phyloP scores from a whole-genome alignment of 2,113 vertebrate species.

The Castor canadensis region DNA sequence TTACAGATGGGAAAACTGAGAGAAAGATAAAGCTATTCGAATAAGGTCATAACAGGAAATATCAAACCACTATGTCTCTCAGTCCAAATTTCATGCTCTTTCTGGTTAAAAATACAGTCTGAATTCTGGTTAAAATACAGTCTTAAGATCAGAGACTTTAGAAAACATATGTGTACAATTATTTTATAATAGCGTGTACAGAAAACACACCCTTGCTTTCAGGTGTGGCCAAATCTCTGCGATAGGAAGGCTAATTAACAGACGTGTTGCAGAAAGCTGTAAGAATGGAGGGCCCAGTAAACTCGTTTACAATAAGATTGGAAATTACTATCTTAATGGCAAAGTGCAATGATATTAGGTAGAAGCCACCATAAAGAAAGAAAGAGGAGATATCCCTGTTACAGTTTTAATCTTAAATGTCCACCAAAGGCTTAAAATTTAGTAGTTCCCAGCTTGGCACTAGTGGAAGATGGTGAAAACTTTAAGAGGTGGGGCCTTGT shows the following conservation, averaged over 20 bases:
- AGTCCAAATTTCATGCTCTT: neutral
- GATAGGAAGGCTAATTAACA: neutral
- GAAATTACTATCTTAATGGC: neutral
- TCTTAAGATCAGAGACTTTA: neutral
- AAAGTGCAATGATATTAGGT: neutral
- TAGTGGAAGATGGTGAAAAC: neutral
- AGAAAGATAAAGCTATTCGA: neutral
- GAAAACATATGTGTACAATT: neutral
- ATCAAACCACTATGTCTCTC: neutral
- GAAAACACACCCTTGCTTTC: neutral
- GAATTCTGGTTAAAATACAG: neutral
- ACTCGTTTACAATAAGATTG: neutral
- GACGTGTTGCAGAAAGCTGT: neutral
- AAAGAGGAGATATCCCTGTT: neutral
- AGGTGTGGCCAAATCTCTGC: neutral
- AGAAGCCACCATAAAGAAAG: neutral
- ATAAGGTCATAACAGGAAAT: neutral
- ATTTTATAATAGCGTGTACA: neutral
- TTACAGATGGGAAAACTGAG: neutral
- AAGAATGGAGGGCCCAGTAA: neutral
- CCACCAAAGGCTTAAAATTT: neutral
- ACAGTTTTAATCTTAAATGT: neutral
- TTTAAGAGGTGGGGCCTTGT: neutral
- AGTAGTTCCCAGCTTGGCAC: neutral
- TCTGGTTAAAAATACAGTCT: too few species aligned